phyloP scores from a whole-genome alignment of 2,113 vertebrate genomes.

The Malurus elegans region DNA sequence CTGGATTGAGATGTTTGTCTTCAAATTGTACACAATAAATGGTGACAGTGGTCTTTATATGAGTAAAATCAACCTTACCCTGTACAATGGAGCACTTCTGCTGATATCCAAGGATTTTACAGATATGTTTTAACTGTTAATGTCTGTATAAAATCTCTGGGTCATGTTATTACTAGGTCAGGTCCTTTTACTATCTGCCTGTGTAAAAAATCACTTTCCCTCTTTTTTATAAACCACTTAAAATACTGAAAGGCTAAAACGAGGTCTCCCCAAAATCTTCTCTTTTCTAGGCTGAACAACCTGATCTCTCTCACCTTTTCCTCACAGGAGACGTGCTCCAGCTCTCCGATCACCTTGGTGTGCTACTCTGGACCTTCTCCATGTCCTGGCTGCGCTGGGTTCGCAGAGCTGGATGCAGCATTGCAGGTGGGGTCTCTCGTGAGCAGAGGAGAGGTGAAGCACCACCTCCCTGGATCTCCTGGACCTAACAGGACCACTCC shows the following conservation, averaged over 20 bases:
- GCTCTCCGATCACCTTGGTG: not conserved
- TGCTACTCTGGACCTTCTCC: not conserved
- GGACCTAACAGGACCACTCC: too few relatives aligned
- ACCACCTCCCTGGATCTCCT: not conserved
- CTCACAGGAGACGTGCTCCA: not conserved
- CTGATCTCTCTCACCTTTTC: not conserved
- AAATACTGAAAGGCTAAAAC: not conserved
- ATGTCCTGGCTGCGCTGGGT: not conserved
- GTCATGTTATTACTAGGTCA: not conserved
- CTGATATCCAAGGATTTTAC: not conserved
- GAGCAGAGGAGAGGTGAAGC: not conserved
- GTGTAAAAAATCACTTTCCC: not conserved
- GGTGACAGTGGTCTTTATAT: not conserved
- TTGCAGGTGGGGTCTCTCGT: not conserved
- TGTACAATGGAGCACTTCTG: accelerated
- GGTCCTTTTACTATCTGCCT: not conserved
- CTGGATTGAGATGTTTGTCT: not conserved
- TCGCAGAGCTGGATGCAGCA: not conserved
- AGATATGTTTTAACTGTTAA: not conserved
- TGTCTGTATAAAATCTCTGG: not conserved
- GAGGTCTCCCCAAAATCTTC: not conserved
- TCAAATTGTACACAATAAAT: not conserved
- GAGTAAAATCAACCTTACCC: not conserved
- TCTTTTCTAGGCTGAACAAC: not conserved
- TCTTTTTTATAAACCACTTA: not conserved